These are phyloP conservation scores for Naja naja DNA, from an alignment of 2,113 vertebrate genomes.

Conservation along the genomic window DNA sequence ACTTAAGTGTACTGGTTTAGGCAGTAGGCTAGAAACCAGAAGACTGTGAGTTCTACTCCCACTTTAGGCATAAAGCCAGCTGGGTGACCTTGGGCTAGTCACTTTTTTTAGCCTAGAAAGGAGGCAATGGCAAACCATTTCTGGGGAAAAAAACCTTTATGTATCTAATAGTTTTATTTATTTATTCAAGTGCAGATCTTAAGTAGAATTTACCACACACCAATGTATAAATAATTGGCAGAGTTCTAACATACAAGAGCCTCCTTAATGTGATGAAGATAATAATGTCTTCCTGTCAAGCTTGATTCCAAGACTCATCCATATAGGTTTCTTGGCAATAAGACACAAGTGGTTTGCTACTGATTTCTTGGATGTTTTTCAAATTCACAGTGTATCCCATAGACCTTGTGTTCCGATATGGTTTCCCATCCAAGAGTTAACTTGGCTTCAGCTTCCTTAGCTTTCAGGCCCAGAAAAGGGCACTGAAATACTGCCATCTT, in stretches of 20 bases:
- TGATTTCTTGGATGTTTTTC: neutral
- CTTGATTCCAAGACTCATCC: neutral
- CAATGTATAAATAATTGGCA: neutral
- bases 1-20: no score
- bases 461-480: neutral
- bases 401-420: neutral
- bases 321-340: neutral
- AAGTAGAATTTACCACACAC: neutral
- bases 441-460: neutral
- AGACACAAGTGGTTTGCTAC: neutral
- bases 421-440: neutral
- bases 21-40: no score
- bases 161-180: neutral
- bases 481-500: neutral
- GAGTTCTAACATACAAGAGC: slow-evolving; percentile 4
- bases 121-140: neutral
- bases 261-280: neutral
- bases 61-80: no score
- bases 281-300: neutral
- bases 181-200: slow-evolving; percentile 15
- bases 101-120: neutral
- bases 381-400: neutral
- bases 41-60: no score
- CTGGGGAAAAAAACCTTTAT: neutral
- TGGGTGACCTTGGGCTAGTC: neutral